Evolutionary conservation across 1,140 invertebrate genomes (phyloP).

Genomic region (Gryon sp.): DNA sequence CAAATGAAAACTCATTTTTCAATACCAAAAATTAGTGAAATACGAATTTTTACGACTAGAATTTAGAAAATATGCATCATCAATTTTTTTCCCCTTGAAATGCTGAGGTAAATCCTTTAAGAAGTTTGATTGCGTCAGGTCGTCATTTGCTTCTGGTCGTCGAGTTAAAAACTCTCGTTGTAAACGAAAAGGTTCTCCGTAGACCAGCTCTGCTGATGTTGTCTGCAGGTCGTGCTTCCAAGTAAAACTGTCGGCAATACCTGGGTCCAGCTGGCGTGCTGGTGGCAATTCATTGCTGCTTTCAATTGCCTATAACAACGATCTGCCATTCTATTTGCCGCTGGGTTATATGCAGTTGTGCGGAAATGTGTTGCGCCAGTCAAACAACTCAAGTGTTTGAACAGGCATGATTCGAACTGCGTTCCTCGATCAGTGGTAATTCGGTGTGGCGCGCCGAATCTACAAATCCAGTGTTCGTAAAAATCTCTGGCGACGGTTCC

Average conservation of each 20-base stretch:
- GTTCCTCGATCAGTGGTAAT: conserved; percentile 67
- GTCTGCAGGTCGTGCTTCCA: conserved; percentile 51
- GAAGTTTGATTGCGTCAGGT: no score
- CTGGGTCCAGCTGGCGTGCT: conserved; percentile 64
- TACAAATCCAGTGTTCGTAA: conserved; percentile 37
- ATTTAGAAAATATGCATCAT: no score
- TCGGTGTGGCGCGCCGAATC: conserved; percentile 60
- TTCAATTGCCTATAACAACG: conserved; percentile 69
- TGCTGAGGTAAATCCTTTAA: neutral
- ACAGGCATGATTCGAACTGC: conserved; percentile 53
- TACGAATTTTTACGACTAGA: no score
- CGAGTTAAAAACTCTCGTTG: conserved; percentile 58
- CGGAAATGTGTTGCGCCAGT: conserved; percentile 2
- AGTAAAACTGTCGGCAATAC: conserved; percentile 72
- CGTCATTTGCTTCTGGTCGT: no score
- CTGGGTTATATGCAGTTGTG: conserved; percentile 47
- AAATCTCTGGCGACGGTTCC: conserved; percentile 57
- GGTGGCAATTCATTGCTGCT: conserved; percentile 66
- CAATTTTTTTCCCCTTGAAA: neutral
- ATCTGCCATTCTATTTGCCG: conserved; percentile 74
- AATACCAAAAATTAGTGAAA: no score
- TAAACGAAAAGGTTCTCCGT: conserved; percentile 63
- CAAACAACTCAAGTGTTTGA: neutral
- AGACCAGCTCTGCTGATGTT: conserved; percentile 68
- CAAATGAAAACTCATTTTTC: no score